A percentile compares a stretch with the other conserved stretches of the same genome.
These are phyloP conservation scores for cattle (Bos taurus) DNA, from an alignment of 2,113 vertebrate species.

Conservation along the genomic window DNA sequence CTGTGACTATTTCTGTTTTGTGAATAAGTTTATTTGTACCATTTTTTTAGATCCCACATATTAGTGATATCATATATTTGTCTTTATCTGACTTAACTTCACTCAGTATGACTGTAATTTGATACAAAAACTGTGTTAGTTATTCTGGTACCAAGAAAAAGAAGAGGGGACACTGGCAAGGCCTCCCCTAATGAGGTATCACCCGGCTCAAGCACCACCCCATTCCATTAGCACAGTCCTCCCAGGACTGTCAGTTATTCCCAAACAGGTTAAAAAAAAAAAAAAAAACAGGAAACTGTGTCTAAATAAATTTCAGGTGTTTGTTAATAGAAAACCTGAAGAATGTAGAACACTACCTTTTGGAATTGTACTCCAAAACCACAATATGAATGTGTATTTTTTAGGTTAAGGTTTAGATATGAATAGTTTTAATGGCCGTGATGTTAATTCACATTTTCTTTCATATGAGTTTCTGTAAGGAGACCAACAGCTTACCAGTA, in stretches of 20 bases:
- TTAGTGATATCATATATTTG: neutral
- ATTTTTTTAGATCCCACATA: neutral
- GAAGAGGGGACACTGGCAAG: too few relatives aligned
- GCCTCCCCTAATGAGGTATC: neutral
- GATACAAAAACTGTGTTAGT: neutral
- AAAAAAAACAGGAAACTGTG: neutral
- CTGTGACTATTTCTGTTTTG: neutral
- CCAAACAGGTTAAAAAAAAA: neutral
- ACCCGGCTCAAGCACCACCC: neutral
- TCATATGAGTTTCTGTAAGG: neutral
- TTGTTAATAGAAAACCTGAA: neutral
- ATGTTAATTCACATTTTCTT: neutral
- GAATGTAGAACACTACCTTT: neutral
- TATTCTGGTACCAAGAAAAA: neutral
- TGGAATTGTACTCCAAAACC: neutral
- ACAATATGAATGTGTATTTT: neutral
- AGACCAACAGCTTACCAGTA: neutral
- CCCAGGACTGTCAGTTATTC: neutral
- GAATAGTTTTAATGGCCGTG: neutral
- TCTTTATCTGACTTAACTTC: neutral
- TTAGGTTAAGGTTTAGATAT: neutral
- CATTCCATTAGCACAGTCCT: neutral
- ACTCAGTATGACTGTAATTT: neutral
- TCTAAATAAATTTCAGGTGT: neutral
- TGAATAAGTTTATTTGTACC: neutral